These are phyloP conservation scores for Pristionchus entomophagus DNA, from an alignment of 2,888 invertebrate genomes.

Conservation along the genomic window DNA sequence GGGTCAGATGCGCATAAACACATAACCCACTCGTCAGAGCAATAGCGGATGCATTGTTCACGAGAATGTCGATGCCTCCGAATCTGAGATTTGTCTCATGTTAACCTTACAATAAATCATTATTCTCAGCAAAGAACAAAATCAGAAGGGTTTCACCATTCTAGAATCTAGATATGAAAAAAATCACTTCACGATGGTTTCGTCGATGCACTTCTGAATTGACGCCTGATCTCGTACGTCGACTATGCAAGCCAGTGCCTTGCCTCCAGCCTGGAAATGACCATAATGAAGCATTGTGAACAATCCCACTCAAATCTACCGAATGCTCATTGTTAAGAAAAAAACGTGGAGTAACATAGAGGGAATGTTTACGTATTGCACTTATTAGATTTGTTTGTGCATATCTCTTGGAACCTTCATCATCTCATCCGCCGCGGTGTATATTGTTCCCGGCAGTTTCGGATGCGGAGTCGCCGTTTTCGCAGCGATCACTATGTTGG, in stretches of 20 bases:
- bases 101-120: no score
- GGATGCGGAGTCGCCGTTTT: conserved; percentile 90
- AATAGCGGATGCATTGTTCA: conserved; percentile 94
- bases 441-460: conserved; percentile 96
- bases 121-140: no score
- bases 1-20: no score
- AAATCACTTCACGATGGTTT: conserved; percentile 76
- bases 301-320: no score
- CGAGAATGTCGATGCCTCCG: conserved; percentile 96
- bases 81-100: no score
- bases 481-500: conserved; percentile 91
- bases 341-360: no score
- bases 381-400: no score
- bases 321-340: no score
- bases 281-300: no score
- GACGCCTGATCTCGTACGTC: conserved; percentile 89
- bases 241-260: conserved; percentile 82
- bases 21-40: conserved; percentile 57
- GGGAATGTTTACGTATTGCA: no score
- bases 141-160: background rate
- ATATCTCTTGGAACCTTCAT: no score
- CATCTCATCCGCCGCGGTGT: conserved; percentile 91
- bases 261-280: conserved; percentile 62
- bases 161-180: background rate
- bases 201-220: conserved; percentile 76